phyloP scores from a whole-genome alignment of 92 coral and sea anemone species.

The Actinostola sp. region DNA sequence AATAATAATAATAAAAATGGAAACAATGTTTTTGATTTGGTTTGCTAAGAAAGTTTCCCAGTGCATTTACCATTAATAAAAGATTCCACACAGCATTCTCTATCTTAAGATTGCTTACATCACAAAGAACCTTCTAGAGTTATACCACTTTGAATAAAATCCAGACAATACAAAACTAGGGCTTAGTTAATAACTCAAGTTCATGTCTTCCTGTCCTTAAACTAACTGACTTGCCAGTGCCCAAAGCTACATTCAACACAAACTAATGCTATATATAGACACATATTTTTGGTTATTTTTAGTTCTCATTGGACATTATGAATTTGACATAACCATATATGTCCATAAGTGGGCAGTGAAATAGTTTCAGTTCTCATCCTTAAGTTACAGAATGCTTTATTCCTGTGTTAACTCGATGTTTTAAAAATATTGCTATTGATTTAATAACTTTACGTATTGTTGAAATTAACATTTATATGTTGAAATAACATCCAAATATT shows the following conservation, averaged over 20 bases:
- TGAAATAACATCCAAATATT: conserved; percentile 2
- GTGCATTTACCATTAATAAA: neutral
- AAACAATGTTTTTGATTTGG: no score
- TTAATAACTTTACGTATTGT: no score
- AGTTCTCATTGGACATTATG: conserved; percentile 10
- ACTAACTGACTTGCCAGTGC: conserved; percentile 9
- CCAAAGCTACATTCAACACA: neutral
- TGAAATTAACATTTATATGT: no score
- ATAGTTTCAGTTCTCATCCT: conserved; percentile 8
- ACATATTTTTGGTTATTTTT: conserved; percentile 17
- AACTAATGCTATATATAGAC: conserved; percentile 22
- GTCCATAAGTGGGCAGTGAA: conserved; percentile 15
- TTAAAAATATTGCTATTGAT: no score
- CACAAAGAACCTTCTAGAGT: neutral
- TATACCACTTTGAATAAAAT: neutral
- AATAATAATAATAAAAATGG: neutral
- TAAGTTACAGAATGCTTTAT: neutral
- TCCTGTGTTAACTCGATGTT: neutral
- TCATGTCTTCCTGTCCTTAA: neutral
- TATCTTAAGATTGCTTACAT: neutral
- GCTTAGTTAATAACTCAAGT: neutral
- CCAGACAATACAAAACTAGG: conserved; percentile 3
- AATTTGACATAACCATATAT: conserved; percentile 23
- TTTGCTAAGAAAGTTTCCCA: no score
- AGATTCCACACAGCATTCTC: neutral